Evolutionary conservation across 2,888 invertebrate species (phyloP).

Genomic region (Leucania comma): DNA sequence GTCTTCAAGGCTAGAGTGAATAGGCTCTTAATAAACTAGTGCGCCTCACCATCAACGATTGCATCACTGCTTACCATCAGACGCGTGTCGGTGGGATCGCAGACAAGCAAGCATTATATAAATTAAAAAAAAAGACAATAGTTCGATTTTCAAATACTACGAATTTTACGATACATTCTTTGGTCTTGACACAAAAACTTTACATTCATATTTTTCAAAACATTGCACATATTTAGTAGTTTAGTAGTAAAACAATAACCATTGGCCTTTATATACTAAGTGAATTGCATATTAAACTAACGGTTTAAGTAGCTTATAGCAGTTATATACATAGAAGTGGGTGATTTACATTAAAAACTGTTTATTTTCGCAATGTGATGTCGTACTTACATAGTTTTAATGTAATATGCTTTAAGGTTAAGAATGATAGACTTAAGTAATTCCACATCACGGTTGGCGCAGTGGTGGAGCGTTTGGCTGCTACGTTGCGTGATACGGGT

Average conservation of each 20-base stretch:
- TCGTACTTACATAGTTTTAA: slow-evolving; percentile 6
- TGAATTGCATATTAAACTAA: slow-evolving; percentile 38
- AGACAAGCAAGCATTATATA: too few species aligned
- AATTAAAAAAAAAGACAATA: too few species aligned
- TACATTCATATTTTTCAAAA: slow-evolving; percentile 9
- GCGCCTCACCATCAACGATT: too few species aligned
- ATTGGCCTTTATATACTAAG: slow-evolving; percentile 44
- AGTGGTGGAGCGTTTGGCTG: too few species aligned
- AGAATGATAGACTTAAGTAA: slow-evolving; percentile 16
- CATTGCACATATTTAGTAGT: slow-evolving; percentile 30
- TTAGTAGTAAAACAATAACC: slow-evolving; percentile 23
- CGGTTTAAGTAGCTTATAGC: slow-evolving; percentile 27
- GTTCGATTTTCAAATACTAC: not conserved
- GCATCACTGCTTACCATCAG: too few species aligned
- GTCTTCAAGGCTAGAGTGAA: too few species aligned
- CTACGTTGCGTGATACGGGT: too few species aligned
- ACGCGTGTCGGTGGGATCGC: too few species aligned
- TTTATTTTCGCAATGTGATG: slow-evolving; percentile 39
- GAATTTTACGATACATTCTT: not conserved
- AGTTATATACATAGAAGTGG: slow-evolving; percentile 34
- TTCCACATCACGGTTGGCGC: too few species aligned
- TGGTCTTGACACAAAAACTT: slow-evolving; percentile 29
- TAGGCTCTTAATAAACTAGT: too few species aligned
- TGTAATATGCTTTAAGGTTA: slow-evolving; percentile 34
- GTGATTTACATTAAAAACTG: slow-evolving; percentile 46